phyloP scores from a whole-genome alignment of 37 sponge, comb jelly and placozoan genomes.

The Oscarella lobularis region DNA sequence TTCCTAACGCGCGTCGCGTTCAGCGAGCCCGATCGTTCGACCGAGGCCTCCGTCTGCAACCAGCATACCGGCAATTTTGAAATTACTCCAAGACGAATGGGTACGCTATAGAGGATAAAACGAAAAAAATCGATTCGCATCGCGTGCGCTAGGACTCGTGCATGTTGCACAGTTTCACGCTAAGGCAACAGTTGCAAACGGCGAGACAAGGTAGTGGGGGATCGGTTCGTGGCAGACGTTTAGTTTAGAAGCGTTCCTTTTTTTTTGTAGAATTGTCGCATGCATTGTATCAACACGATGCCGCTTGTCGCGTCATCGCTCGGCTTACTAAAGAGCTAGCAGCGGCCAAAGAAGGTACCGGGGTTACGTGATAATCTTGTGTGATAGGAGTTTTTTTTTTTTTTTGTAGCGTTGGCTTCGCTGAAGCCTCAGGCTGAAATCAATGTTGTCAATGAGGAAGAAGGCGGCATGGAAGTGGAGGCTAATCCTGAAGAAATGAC shows the following conservation, averaged over 20 bases:
- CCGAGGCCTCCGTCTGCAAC: conserved; percentile 98
- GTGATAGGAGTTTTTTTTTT: neutral
- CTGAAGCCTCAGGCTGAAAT: neutral
- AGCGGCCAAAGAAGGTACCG: conserved; percentile 91
- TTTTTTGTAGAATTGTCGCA: conserved; percentile 75
- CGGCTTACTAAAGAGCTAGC: conserved; percentile 87
- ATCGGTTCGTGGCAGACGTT: neutral
- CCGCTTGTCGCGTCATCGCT: conserved; percentile 97
- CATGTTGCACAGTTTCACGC: conserved; percentile 96
- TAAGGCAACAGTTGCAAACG: conserved; percentile 96
- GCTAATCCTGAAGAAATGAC: conserved; percentile 1
- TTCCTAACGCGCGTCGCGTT: neutral
- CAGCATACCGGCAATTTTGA: conserved; percentile 97
- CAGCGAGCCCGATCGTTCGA: conserved; percentile 66
- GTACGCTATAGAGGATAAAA: conserved; percentile 29
- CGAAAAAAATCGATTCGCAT: neutral
- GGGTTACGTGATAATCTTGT: neutral
- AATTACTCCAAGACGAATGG: conserved; percentile 97
- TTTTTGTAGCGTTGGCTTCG: conserved; percentile 3
- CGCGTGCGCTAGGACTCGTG: conserved; percentile 66
- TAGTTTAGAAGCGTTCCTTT: neutral
- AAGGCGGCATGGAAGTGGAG: no score
- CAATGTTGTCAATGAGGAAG: no score
- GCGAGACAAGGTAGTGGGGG: conserved; percentile 64
- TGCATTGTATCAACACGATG: conserved; percentile 98